Evolutionary conservation across 1,140 invertebrate genomes (phyloP).

Genomic region (Atta colombica): DNA sequence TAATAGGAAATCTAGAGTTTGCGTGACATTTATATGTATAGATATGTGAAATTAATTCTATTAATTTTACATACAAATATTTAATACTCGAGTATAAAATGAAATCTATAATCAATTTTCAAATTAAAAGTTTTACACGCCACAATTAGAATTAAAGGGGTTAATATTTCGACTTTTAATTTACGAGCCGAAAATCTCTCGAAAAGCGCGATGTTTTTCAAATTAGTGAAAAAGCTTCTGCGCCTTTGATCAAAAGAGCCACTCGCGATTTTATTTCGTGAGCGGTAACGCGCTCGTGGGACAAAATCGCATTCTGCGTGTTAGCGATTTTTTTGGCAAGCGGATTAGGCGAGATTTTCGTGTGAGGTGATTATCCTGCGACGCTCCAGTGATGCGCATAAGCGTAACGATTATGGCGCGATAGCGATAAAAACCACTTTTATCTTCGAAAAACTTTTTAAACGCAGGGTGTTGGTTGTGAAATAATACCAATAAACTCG

Average conservation of each 20-base stretch:
- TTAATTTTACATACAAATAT: conserved; percentile 17
- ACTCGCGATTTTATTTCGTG: conserved; percentile 24
- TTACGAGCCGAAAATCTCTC: background rate
- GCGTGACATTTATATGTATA: background rate
- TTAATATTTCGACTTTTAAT: conserved; percentile 38
- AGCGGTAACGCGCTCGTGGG: background rate
- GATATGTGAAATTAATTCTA: background rate
- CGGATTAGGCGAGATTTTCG: conserved; percentile 50
- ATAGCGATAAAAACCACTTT: conserved; percentile 45
- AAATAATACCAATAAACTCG: background rate
- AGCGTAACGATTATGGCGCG: conserved; percentile 36
- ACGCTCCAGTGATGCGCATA: conserved; percentile 17
- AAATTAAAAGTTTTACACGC: background rate
- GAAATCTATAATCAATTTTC: conserved; percentile 2
- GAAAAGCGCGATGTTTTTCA: conserved; percentile 39
- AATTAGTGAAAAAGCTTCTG: conserved; percentile 56
- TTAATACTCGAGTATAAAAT: background rate
- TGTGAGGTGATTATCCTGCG: conserved; percentile 38
- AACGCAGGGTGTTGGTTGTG: background rate
- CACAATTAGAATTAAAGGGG: background rate
- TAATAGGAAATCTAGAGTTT: background rate
- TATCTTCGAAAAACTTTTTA: conserved; percentile 33
- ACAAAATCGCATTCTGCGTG: conserved; percentile 49
- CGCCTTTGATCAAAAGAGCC: conserved; percentile 50
- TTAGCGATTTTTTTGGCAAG: conserved; percentile 45